Evolutionary conservation across 2,888 invertebrate genomes (phyloP).

Genomic region (Pterobdella sp.): DNA sequence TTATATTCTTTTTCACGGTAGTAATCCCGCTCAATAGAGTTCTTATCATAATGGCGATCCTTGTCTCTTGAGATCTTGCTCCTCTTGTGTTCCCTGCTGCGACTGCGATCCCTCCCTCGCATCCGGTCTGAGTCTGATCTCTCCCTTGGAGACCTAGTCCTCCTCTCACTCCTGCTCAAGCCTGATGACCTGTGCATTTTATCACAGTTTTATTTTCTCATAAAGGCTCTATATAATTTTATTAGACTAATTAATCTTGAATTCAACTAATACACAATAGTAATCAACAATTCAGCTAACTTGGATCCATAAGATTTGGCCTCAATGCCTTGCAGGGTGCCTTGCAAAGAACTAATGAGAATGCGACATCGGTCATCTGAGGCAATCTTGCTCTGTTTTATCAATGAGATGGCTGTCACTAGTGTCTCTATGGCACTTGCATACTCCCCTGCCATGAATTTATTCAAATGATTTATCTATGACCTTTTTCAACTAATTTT

Average conservation of each 20-base stretch:
- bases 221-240: not conserved
- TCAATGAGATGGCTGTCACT: conserved; percentile 93
- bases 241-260: not conserved
- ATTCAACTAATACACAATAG: too few species aligned
- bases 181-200: conserved; percentile 9
- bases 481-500: too few species aligned
- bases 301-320: conserved; percentile 79
- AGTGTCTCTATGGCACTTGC: conserved; percentile 96
- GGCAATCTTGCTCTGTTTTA: conserved; percentile 92
- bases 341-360: conserved; percentile 87
- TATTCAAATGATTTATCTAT: too few species aligned
- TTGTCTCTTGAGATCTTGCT: conserved; percentile 52
- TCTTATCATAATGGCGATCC: conserved; percentile 42
- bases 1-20: conserved; percentile 30
- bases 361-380: conserved; percentile 96
- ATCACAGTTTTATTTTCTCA: not conserved
- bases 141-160: conserved; percentile 73
- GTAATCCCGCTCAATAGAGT: conserved; percentile 44
- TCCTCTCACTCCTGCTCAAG: conserved; percentile 47
- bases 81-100: conserved; percentile 58
- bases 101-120: conserved; percentile 48
- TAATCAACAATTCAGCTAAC: conserved; percentile 39
- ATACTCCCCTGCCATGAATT: conserved; percentile 80
- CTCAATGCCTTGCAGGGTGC: conserved; percentile 92
- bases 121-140: conserved; percentile 45